A percentile compares a stretch with the other conserved stretches of the same genome.
Conservation (phyloP, 2,888 invertebrate genomes). For the Scaptomyza reducta region DNA sequence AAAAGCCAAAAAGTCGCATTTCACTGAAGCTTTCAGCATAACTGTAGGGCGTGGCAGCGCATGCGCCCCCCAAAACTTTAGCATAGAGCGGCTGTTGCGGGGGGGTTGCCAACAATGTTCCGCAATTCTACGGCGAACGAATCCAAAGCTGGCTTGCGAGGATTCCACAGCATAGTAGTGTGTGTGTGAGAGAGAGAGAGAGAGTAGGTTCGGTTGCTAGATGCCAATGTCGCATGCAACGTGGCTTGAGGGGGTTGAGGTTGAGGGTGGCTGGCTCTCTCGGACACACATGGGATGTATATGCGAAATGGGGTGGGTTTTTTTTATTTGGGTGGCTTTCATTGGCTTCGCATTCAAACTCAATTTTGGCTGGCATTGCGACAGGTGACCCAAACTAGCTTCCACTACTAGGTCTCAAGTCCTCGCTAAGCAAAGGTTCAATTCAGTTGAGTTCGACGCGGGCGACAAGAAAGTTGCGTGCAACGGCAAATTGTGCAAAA, state of each 20-base stretch:
- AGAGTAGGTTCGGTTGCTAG: slow-evolving; percentile 10
- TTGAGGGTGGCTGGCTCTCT: slow-evolving; percentile 14
- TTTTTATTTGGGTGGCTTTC: slow-evolving; percentile 45
- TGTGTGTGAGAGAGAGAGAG: slow-evolving; percentile 65
- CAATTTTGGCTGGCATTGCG: slow-evolving; percentile 71
- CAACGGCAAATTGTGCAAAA: slow-evolving; percentile 34
- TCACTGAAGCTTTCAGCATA: slow-evolving; percentile 44
- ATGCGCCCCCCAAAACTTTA: slow-evolving; percentile 68
- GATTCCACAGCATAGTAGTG: slow-evolving; percentile 59
- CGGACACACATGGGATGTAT: slow-evolving; percentile 1
- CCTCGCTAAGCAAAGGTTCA: slow-evolving; percentile 15
- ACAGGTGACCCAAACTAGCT: slow-evolving; percentile 78
- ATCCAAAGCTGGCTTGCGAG: slow-evolving; percentile 54
- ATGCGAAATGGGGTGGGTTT: slow-evolving; percentile 11
- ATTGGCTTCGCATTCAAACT: slow-evolving; percentile 73
- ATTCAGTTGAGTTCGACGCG: slow-evolving; percentile 75
- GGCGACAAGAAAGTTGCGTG: slow-evolving; percentile 73
- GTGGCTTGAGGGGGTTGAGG: slow-evolving; percentile 17
- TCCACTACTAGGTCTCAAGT: slow-evolving; percentile 11
- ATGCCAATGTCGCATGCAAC: slow-evolving; percentile 44
- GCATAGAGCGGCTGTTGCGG: not conserved
- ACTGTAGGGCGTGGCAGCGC: slow-evolving; percentile 82
- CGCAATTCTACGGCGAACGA: slow-evolving; percentile 64
- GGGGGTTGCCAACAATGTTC: slow-evolving; percentile 63
- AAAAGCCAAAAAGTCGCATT: slow-evolving; percentile 32